These are phyloP conservation scores for Heliconius cydno DNA, from an alignment of 2,888 invertebrate species.

Conservation along the genomic window DNA sequence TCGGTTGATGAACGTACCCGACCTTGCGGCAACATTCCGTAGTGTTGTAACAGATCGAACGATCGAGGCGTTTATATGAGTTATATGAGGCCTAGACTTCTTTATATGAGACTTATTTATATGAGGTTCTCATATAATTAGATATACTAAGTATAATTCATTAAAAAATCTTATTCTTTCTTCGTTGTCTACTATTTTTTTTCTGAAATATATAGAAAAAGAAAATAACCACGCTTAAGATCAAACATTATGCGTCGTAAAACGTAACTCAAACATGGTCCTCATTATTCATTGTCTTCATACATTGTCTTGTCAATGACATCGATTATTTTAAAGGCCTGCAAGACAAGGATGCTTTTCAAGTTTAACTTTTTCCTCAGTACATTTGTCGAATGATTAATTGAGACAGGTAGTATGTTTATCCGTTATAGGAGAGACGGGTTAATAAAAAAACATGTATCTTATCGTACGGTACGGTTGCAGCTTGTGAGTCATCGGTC, in stretches of 20 bases:
- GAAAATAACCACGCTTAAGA: not conserved
- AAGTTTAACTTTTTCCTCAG: conserved; percentile 44
- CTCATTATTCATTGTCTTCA: conserved; percentile 57
- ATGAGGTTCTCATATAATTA: not conserved
- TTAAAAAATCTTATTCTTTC: not conserved
- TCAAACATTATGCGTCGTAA: conserved; percentile 37
- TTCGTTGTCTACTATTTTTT: not conserved
- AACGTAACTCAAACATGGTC: conserved; percentile 51
- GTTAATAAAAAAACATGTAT: conserved; percentile 36
- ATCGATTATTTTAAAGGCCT: conserved; percentile 51
- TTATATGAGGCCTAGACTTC: conserved; percentile 15
- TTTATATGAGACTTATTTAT: no score
- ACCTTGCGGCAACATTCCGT: conserved; percentile 74
- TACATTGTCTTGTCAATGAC: conserved; percentile 54
- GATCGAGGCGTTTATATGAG: conserved; percentile 12
- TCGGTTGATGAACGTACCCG: conserved; percentile 75
- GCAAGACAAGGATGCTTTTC: conserved; percentile 43
- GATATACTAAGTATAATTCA: not conserved
- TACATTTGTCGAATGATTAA: conserved; percentile 33
- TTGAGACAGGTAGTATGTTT: conserved; percentile 28
- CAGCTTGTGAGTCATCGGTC: conserved; percentile 36
- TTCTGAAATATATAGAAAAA: not conserved
- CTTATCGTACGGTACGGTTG: conserved; percentile 19
- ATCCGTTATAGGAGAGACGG: conserved; percentile 34
- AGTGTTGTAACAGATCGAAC: conserved; percentile 41